phyloP scores from a whole-genome alignment of 2,797 vertebrate species.

The Ctenosaura bakeri region DNA sequence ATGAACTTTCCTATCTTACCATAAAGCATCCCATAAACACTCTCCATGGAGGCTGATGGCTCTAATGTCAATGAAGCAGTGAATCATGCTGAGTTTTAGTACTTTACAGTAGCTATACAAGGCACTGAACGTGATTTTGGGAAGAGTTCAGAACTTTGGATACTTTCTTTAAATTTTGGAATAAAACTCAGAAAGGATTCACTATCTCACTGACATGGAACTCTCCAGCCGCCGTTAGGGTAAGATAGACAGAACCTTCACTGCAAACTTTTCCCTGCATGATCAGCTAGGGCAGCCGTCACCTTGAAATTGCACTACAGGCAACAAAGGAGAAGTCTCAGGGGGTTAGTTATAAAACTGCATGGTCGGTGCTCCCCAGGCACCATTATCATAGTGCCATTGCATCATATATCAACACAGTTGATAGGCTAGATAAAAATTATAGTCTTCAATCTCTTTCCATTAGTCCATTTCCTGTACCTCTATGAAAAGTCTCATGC shows the following conservation, averaged over 20 bases:
- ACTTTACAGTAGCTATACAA: too few species aligned
- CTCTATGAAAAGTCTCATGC: conserved; percentile 32
- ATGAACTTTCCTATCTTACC: conserved; percentile 35
- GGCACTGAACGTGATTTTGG: too few species aligned
- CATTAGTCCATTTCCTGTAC: background rate
- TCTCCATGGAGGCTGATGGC: too few species aligned
- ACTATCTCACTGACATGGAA: too few species aligned
- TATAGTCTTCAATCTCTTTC: conserved; percentile 32
- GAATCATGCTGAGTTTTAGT: too few species aligned
- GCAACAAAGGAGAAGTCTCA: conserved; percentile 9
- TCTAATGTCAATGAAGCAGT: too few species aligned
- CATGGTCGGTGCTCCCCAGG: conserved; percentile 10
- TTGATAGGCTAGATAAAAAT: conserved; percentile 18
- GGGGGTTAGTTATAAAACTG: conserved; percentile 34
- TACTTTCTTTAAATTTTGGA: too few species aligned
- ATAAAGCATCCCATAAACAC: conserved; percentile 33
- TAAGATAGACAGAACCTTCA: too few species aligned
- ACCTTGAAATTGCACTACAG: conserved; percentile 21
- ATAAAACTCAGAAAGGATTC: too few species aligned
- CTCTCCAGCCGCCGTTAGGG: too few species aligned
- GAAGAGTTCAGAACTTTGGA: too few species aligned
- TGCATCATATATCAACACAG: background rate
- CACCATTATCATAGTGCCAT: conserved; percentile 28
- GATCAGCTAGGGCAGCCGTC: conserved; percentile 25
- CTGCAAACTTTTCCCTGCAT: conserved; percentile 8